phyloP scores from a whole-genome alignment of 2,888 invertebrate genomes.

The Aelia acuminata region DNA sequence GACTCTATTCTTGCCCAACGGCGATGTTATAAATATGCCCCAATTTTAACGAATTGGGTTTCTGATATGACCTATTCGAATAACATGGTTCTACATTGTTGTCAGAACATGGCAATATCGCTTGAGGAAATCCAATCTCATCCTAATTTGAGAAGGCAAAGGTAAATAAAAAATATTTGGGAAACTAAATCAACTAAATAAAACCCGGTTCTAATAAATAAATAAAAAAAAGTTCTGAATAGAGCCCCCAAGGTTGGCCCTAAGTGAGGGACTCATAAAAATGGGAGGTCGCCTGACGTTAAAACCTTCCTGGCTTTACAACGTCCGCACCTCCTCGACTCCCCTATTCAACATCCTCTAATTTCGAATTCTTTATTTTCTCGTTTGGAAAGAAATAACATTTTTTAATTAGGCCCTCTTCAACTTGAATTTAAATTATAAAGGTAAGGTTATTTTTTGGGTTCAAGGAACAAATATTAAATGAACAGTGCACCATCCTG shows the following conservation, averaged over 20 bases:
- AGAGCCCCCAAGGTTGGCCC: background rate
- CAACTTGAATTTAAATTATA: background rate
- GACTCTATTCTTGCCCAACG: too few relatives aligned
- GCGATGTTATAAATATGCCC: too few relatives aligned
- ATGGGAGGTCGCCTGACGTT: background rate
- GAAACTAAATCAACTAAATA: background rate
- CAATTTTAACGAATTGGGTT: too few relatives aligned
- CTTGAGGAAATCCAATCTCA: background rate
- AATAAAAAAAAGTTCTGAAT: background rate
- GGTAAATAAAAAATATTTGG: background rate
- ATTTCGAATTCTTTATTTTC: background rate
- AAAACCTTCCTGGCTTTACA: background rate
- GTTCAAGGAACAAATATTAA: too few relatives aligned
- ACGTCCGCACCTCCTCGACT: background rate
- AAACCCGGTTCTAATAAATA: background rate
- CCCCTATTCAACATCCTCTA: background rate
- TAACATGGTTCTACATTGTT: too few relatives aligned
- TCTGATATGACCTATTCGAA: too few relatives aligned
- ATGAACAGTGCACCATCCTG: too few relatives aligned
- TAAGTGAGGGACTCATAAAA: background rate
- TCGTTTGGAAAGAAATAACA: background rate
- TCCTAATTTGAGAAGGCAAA: background rate
- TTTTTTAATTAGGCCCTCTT: background rate
- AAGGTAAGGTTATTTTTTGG: too few relatives aligned
- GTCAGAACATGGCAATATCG: too few relatives aligned